These are phyloP conservation scores for Chaetogeoica ovagalla DNA, from an alignment of 2,888 invertebrate species.

Conservation along the genomic window DNA sequence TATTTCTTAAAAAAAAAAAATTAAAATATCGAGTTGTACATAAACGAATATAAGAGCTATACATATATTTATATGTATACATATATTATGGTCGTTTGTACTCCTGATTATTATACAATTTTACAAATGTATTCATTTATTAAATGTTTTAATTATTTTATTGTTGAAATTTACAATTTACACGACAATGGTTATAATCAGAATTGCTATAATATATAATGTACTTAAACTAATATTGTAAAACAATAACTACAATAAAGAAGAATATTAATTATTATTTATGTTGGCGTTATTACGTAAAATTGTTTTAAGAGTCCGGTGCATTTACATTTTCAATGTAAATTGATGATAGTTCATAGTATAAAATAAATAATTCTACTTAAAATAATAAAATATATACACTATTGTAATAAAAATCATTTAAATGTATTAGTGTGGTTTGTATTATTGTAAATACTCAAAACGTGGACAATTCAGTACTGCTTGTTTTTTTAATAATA, in stretches of 20 bases:
- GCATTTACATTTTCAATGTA: too few species aligned
- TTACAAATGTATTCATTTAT: conserved; percentile 29
- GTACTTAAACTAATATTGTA: conserved; percentile 26
- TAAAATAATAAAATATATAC: too few species aligned
- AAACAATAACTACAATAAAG: conserved; percentile 16
- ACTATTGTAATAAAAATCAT: too few species aligned
- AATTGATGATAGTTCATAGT: too few species aligned
- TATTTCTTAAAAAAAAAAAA: neutral
- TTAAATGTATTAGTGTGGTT: too few species aligned
- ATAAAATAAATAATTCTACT: too few species aligned
- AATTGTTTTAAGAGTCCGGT: conserved; percentile 17
- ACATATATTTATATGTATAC: neutral
- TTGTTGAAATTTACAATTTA: conserved; percentile 10
- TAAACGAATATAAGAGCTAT: conserved; percentile 15
- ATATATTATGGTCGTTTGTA: conserved; percentile 3
- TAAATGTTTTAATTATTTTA: conserved; percentile 22
- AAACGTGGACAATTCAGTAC: too few species aligned
- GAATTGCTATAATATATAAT: conserved; percentile 26
- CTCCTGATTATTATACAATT: conserved; percentile 25
- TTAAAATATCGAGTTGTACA: conserved; percentile 15
- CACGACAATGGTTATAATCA: conserved; percentile 15
- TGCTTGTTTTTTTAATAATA: too few species aligned
- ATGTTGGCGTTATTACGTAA: neutral
- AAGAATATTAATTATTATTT: conserved; percentile 17
- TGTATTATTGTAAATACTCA: too few species aligned